Conservation (phyloP, 1,140 invertebrate genomes). For the Apis florea region DNA sequence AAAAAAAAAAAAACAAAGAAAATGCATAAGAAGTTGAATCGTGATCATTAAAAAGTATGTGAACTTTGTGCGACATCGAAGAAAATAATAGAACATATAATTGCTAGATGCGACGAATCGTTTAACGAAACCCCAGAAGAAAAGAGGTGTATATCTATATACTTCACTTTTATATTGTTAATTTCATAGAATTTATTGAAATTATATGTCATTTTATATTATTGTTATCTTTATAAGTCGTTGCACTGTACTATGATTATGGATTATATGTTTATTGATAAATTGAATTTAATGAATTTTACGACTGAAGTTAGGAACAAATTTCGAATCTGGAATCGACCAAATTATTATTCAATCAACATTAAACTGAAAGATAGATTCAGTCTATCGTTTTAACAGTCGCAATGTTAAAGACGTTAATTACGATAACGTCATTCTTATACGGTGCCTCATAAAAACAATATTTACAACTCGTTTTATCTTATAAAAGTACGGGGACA, state of each 20-base stretch:
- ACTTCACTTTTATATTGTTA: conserved; percentile 62
- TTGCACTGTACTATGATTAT: conserved; percentile 53
- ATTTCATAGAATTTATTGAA: conserved; percentile 56
- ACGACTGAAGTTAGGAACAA: conserved; percentile 1
- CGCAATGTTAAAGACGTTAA: conserved; percentile 24
- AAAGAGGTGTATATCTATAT: conserved; percentile 47
- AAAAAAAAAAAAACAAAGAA: background rate
- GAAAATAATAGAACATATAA: conserved; percentile 44
- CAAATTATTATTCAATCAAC: conserved; percentile 36
- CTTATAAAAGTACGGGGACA: conserved; percentile 38
- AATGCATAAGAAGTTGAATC: background rate
- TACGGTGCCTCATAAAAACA: conserved; percentile 54
- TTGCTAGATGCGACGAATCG: conserved; percentile 32
- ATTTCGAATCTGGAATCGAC: conserved; percentile 44
- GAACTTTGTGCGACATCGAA: conserved; percentile 54
- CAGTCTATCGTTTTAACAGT: conserved; percentile 37
- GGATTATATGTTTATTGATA: conserved; percentile 33
- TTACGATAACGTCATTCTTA: conserved; percentile 44
- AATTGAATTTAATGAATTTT: conserved; percentile 24
- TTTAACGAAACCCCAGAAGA: conserved; percentile 31
- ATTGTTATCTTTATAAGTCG: conserved; percentile 53
- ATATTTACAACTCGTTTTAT: conserved; percentile 48
- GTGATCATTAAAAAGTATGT: conserved; percentile 33
- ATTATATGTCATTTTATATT: conserved; percentile 58
- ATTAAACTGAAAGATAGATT: background rate